Conservation (phyloP, 2,113 vertebrate species). For the Ceyx melanurus region DNA sequence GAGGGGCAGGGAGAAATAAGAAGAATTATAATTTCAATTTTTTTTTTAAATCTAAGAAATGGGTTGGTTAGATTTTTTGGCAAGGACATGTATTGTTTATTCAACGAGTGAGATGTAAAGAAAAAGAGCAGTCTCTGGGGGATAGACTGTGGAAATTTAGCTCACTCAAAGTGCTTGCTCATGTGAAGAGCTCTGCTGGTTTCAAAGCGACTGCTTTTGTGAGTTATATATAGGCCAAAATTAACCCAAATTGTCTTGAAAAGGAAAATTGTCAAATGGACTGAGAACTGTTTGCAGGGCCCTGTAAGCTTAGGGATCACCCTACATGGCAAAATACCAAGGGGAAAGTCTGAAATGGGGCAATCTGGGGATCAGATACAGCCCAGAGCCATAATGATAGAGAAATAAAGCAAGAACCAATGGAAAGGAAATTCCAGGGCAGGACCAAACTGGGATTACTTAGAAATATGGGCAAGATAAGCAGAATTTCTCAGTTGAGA, state of each 20-base stretch:
- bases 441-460: background rate
- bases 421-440: background rate
- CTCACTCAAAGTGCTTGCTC: background rate
- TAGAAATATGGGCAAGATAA: background rate
- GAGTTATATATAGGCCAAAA: background rate
- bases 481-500: background rate
- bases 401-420: background rate
- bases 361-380: background rate
- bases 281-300: background rate
- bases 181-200: background rate
- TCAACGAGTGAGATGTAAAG: background rate
- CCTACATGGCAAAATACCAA: background rate
- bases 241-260: background rate
- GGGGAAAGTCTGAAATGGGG: background rate
- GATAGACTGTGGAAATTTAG: background rate
- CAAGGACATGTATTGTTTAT: background rate
- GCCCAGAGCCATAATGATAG: background rate
- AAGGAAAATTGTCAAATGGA: background rate
- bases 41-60: background rate
- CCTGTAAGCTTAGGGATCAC: background rate
- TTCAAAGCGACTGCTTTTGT: background rate
- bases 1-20: background rate
- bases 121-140: background rate
- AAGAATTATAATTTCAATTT: background rate
- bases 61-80: background rate